Conservation (phyloP, 2,888 invertebrate species). For the Idaea straminata region DNA sequence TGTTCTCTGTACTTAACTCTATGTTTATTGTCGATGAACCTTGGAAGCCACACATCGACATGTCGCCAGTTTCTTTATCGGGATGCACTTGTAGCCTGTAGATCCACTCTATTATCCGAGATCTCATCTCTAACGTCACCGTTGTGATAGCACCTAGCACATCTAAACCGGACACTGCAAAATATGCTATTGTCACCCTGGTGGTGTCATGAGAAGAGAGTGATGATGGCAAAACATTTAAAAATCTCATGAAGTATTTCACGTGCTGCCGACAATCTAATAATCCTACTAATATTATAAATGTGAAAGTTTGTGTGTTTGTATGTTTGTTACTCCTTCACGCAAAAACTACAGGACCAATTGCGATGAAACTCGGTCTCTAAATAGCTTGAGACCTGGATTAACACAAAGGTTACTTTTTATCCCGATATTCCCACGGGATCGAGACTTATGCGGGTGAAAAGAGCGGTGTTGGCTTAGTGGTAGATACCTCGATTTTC, state of each 20-base stretch:
- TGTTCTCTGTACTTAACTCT: conserved; percentile 61
- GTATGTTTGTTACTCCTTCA: too few species aligned
- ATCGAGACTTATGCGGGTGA: too few species aligned
- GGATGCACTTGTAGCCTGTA: conserved; percentile 91
- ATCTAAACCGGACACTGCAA: conserved; percentile 95
- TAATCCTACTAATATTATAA: too few species aligned
- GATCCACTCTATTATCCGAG: conserved; percentile 93
- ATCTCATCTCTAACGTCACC: conserved; percentile 81
- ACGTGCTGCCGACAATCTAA: conserved; percentile 73
- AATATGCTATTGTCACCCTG: conserved; percentile 90
- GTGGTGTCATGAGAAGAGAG: conserved; percentile 89
- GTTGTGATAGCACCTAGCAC: conserved; percentile 88
- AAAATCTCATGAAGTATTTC: conserved; percentile 80
- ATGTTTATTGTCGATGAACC: conserved; percentile 85
- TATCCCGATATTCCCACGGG: too few species aligned
- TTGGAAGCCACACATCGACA: conserved; percentile 83
- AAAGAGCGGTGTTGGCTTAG: too few species aligned
- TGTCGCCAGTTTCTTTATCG: conserved; percentile 70
- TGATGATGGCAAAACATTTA: conserved; percentile 85
- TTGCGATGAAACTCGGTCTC: too few species aligned
- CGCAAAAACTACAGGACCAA: too few species aligned
- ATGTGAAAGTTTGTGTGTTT: too few species aligned
- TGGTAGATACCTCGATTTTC: too few species aligned
- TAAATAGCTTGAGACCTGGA: too few species aligned
- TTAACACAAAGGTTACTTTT: too few species aligned